Base-by-base conservation (phyloP, 2,113 vertebrate genomes). In the Podarcis muralis region DNA sequence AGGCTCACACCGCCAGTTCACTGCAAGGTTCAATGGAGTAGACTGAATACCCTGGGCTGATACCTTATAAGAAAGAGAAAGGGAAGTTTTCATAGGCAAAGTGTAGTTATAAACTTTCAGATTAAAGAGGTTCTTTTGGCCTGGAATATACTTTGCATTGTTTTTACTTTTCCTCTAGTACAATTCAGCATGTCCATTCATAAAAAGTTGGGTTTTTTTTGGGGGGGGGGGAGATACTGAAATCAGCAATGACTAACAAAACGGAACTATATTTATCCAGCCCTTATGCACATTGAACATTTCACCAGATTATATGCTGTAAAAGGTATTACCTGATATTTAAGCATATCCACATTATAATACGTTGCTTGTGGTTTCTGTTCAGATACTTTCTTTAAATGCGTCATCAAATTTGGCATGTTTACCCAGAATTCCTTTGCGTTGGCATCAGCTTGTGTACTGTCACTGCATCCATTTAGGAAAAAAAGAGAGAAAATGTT, bases 301-400 rank as follows among this genome's bases (percentile, higher is more conserved):
- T 79, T 22, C 3, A 59, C 71, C 83, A 0, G 0, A n/a, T 5
- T 65, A 85, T 48, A 22, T 7, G 74, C 37, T 4, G 57, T 43
- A 43, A 75, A 85, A 59, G 83, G 30, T 4, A 94, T 94, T 95
- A 99, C 99, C 98, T 99, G 99, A 94, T 99, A 99, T 92, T 99
- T 99, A 94, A 99, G 98, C 98, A 99, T 99, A 91, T 99, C 99
- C 96, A 99, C 99, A 27, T 99, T 99, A 95, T 99, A 99, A 96
- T 99, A 99, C 5, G 99, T 99, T 57, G 99, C 99, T 92, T 99
- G 98, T 22, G 99, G 99, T 93, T 99, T 99, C 97, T 99, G 99
- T 89, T 99, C 99, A 1, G 99, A 98, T 71, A 99, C 98, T 96
- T 98, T 99, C 96, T 98, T 99, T 74, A 99, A 96, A 92, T 99